Conservation (phyloP, 2,888 invertebrate species). For the Lumbricus terrestris region DNA sequence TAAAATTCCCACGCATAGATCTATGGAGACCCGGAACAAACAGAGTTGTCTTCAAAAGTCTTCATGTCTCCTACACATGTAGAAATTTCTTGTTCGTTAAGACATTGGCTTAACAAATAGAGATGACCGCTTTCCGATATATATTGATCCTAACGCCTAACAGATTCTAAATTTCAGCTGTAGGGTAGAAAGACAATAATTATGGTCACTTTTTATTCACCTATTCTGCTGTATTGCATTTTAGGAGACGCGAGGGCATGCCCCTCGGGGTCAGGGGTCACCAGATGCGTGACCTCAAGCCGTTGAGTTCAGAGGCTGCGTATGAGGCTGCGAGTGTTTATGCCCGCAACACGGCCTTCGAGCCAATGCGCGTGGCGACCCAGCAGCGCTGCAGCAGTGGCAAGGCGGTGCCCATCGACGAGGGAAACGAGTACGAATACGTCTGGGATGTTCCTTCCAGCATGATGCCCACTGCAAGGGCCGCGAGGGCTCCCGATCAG, state of each 20-base stretch:
- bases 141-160: no score
- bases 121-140: no score
- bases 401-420: not conserved
- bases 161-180: not conserved
- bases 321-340: conserved; percentile 20
- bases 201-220: not conserved
- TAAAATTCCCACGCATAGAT: no score
- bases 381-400: not conserved
- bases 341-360: conserved; percentile 24
- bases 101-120: no score
- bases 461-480: not conserved
- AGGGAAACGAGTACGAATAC: conserved; percentile 27
- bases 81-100: no score
- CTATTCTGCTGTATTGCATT: not conserved
- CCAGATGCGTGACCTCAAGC: conserved; percentile 27
- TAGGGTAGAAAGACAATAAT: not conserved
- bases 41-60: no score
- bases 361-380: not conserved
- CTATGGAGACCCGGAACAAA: no score
- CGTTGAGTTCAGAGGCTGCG: conserved; percentile 22
- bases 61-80: no score
- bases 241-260: conserved; percentile 9
- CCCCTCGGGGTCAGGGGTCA: conserved; percentile 16
- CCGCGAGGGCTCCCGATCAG: not conserved
- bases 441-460: conserved; percentile 27